Base-by-base conservation (phyloP, 2,888 invertebrate genomes). In the Eupithecia subumbrata region DNA sequence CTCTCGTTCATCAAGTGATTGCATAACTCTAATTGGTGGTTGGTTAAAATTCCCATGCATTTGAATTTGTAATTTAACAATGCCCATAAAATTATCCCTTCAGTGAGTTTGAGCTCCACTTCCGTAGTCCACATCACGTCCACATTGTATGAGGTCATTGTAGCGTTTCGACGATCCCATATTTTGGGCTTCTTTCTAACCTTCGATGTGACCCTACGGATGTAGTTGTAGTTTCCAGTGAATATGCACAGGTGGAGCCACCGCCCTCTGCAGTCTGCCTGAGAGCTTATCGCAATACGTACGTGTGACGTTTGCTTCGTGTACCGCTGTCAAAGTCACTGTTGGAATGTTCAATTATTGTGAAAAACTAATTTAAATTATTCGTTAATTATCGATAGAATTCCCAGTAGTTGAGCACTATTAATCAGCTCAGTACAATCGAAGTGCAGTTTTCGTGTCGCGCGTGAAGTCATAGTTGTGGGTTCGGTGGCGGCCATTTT, bases 401-500 rank as follows among this genome's bases (percentile, higher is more conserved):
- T 83, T 84, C 76, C 79, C 83, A 80, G 77, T 84, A 76, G 82
- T 84, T 87, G 79, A 74, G 83, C 82, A 76, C 70, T 73, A 76
- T 75, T 5, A 81, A 69, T 71, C 76, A 76, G 80, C 79, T 80
- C 76, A 82, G 79, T 84, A 85, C 78, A 82, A 84, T 84, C 87
- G 86, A 85, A 84, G 87, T 89, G 83, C 72, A 78, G 72, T 79
- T 86, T 85, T 83, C 87, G 85, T 81, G 40, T 88, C 85, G 88
- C 91, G 90, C 85, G 89, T 91, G 90, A 91, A 89, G 89, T 89
- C 85, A 86, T 85, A 88, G 88, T 89, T 87, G 85, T 89, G 88
- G 84, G 87, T 91, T 90, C 80, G 84, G 89, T 86, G 93, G 93
- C 95, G 93, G 95, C 95, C 95, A 94, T 95, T 95, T 95, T 93